Percentiles rank a stretch among this genome's conserved stretches.
Evolutionary conservation across 1,140 invertebrate genomes (phyloP).

Genomic region (Tetragnatha versicolor): DNA sequence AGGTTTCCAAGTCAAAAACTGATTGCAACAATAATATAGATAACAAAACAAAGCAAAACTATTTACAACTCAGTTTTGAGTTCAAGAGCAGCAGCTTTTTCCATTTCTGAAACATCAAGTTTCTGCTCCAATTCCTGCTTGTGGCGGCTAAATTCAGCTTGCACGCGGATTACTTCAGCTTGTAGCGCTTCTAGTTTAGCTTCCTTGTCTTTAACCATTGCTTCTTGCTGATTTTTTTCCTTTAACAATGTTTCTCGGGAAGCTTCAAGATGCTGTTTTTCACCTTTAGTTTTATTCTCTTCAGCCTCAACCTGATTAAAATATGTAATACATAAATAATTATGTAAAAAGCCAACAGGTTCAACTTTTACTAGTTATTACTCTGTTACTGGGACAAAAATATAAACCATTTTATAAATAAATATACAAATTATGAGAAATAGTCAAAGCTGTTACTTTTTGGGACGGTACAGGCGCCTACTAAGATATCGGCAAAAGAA

Average conservation of each 20-base stretch:
- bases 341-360: too few species aligned
- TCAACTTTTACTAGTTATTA: too few species aligned
- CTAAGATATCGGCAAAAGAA: too few species aligned
- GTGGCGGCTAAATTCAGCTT: slow-evolving; percentile 46
- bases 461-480: too few species aligned
- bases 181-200: slow-evolving; percentile 40
- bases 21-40: neutral
- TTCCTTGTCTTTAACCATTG: slow-evolving; percentile 50
- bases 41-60: neutral
- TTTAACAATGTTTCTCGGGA: slow-evolving; percentile 14
- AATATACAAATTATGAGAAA: too few species aligned
- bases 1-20: neutral
- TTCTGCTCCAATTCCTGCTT: slow-evolving; percentile 55
- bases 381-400: too few species aligned
- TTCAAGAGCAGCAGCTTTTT: slow-evolving; percentile 48
- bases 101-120: slow-evolving; percentile 52
- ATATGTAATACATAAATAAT: too few species aligned
- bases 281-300: slow-evolving; percentile 19
- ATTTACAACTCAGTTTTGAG: slow-evolving; percentile 24
- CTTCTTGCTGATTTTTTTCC: slow-evolving; percentile 37
- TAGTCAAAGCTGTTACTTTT: too few species aligned
- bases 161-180: slow-evolving; percentile 53
- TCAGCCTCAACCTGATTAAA: slow-evolving; percentile 14
- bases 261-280: slow-evolving; percentile 22
- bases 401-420: too few species aligned